Conservation (phyloP, 2,888 invertebrate species). For the Morpho helenor region DNA sequence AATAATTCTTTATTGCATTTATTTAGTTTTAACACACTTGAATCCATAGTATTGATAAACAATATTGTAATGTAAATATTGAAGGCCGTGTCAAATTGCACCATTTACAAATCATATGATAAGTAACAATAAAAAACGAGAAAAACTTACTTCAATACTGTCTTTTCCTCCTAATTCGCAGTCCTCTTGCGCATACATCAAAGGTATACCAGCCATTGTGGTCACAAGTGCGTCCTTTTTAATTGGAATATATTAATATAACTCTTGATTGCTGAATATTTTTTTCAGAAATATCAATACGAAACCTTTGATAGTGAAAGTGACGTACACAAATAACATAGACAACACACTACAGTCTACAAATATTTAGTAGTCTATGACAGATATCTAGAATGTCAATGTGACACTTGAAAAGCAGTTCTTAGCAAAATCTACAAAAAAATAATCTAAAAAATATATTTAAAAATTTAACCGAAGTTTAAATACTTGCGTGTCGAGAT, state of each 20-base stretch:
- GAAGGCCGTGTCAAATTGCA: slow-evolving; percentile 23
- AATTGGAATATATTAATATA: too few relatives aligned
- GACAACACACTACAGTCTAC: neutral
- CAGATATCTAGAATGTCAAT: neutral
- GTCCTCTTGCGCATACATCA: slow-evolving; percentile 82
- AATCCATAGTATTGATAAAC: slow-evolving; percentile 6
- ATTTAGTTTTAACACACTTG: too few relatives aligned
- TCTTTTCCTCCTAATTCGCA: slow-evolving; percentile 84
- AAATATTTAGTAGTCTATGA: too few relatives aligned
- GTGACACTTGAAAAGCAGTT: neutral
- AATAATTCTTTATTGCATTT: too few relatives aligned
- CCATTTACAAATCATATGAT: slow-evolving; percentile 9
- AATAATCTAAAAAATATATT: too few relatives aligned
- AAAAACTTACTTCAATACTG: slow-evolving; percentile 57
- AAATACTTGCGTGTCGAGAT: too few relatives aligned
- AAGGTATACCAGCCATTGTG: slow-evolving; percentile 74
- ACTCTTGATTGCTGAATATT: slow-evolving; percentile 11
- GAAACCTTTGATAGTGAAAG: slow-evolving; percentile 15
- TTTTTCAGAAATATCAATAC: slow-evolving; percentile 1
- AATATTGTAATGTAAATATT: slow-evolving; percentile 21
- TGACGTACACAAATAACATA: slow-evolving; percentile 19
- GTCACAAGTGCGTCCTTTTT: neutral
- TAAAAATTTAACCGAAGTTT: too few relatives aligned
- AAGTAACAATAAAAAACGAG: neutral
- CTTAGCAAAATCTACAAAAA: too few relatives aligned